These are phyloP conservation scores for Peromyscus leucopus DNA, from an alignment of 2,113 vertebrate genomes.

Conservation along the genomic window DNA sequence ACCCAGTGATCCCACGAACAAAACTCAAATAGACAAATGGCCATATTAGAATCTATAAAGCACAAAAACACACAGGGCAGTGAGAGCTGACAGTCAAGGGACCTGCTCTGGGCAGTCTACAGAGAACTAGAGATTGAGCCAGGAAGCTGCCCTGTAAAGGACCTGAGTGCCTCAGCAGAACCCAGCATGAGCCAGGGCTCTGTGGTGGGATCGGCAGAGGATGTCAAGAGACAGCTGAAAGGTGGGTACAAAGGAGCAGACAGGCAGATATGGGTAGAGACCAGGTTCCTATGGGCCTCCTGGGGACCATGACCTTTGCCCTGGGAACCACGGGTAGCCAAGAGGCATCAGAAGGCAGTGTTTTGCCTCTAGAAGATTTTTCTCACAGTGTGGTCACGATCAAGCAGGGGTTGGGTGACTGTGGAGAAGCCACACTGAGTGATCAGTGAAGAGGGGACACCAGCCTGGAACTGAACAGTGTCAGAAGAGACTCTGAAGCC, in stretches of 20 bases:
- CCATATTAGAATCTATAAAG: background rate
- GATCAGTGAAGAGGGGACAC: fast-evolving
- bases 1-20: background rate
- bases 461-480: background rate
- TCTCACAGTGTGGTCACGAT: too few species aligned
- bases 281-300: fast-evolving
- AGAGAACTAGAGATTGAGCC: background rate
- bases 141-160: fast-evolving
- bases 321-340: background rate
- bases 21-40: background rate
- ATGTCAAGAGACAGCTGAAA: background rate
- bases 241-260: background rate
- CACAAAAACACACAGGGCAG: too few species aligned
- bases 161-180: fast-evolving
- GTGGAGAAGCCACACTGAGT: fast-evolving
- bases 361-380: background rate
- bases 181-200: background rate
- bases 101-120: fast-evolving
- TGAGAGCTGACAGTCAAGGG: background rate
- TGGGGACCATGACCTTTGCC: background rate
- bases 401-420: background rate
- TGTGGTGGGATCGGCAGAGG: fast-evolving
- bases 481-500: background rate
- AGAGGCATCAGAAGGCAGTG: background rate
- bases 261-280: background rate